Percentiles rank a stretch among this genome's conserved stretches.
Evolutionary conservation across 1,140 invertebrate species (phyloP).

Genomic region (Polyergus mexicanus): DNA sequence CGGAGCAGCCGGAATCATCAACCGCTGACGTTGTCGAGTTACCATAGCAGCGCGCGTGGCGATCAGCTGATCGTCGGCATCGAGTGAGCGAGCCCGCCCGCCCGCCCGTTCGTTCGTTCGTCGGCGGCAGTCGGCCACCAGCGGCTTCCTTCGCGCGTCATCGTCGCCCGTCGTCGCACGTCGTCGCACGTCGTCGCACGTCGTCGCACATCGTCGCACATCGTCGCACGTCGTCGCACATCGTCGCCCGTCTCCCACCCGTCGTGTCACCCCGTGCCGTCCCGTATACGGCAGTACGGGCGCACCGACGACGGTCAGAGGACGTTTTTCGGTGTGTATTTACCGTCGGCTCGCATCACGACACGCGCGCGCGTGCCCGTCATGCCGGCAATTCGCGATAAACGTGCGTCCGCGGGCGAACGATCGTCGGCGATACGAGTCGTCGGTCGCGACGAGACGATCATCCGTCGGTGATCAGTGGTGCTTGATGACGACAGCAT

Average conservation of each 20-base stretch:
- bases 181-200: too few relatives aligned
- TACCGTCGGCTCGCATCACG: not conserved
- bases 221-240: constrained; percentile 43
- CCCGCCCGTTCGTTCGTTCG: constrained; percentile 61
- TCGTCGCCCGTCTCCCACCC: constrained; percentile 37
- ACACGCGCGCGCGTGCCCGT: constrained; percentile 6
- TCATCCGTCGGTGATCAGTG: constrained; percentile 27
- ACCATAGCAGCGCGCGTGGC: constrained; percentile 81
- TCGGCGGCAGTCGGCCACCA: constrained; percentile 58
- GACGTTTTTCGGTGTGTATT: constrained; percentile 11
- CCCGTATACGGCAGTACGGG: constrained; percentile 29
- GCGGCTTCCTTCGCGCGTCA: constrained; percentile 38
- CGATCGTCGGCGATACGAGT: not conserved
- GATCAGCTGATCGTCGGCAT: constrained; percentile 83
- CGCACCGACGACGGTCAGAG: constrained; percentile 30
- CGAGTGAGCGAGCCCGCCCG: constrained; percentile 53
- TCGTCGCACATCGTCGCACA: constrained; percentile 42
- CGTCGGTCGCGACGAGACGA: constrained; percentile 23
- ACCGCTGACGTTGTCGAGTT: constrained; percentile 67
- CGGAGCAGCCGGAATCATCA: constrained; percentile 23
- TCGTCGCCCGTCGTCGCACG: constrained; percentile 41
- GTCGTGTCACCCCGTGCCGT: constrained; percentile 15
- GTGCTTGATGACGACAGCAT: not conserved
- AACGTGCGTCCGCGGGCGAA: not conserved
- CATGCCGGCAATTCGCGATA: constrained; percentile 34